phyloP scores from a whole-genome alignment of 2,113 vertebrate species.

The Crotalus helleri region DNA sequence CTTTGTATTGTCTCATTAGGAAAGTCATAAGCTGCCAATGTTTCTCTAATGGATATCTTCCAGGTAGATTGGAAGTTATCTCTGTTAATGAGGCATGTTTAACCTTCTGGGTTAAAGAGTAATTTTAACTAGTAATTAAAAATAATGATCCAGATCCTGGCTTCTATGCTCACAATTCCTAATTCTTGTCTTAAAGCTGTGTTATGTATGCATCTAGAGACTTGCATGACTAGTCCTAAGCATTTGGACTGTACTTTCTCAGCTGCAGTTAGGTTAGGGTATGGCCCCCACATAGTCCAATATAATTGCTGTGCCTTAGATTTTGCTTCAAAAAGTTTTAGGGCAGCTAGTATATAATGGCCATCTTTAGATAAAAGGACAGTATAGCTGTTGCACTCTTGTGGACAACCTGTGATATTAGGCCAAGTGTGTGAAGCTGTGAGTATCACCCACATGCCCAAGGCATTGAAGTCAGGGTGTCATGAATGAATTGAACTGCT shows the following conservation, averaged over 20 bases:
- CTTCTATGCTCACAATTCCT: neutral
- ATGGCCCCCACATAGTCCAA: neutral
- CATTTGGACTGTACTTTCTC: neutral
- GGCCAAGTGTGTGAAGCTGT: neutral
- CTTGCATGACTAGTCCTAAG: neutral
- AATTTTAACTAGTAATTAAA: neutral
- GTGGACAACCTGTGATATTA: neutral
- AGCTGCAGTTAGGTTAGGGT: neutral
- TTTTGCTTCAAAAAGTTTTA: neutral
- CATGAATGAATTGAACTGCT: neutral
- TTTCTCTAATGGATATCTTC: neutral
- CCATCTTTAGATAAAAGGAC: neutral
- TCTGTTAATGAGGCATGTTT: neutral
- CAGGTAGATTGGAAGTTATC: neutral
- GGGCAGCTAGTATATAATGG: neutral
- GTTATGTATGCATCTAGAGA: neutral
- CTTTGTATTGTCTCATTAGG: neutral
- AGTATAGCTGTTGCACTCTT: neutral
- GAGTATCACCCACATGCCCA: neutral
- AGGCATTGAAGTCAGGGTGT: neutral
- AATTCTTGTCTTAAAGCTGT: neutral
- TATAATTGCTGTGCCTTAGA: neutral
- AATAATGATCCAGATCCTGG: neutral
- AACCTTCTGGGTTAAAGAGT: neutral
- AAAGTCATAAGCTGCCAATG: neutral